Evolutionary conservation across 1,140 invertebrate species (phyloP).

Genomic region (Hirudo medicinalis): DNA sequence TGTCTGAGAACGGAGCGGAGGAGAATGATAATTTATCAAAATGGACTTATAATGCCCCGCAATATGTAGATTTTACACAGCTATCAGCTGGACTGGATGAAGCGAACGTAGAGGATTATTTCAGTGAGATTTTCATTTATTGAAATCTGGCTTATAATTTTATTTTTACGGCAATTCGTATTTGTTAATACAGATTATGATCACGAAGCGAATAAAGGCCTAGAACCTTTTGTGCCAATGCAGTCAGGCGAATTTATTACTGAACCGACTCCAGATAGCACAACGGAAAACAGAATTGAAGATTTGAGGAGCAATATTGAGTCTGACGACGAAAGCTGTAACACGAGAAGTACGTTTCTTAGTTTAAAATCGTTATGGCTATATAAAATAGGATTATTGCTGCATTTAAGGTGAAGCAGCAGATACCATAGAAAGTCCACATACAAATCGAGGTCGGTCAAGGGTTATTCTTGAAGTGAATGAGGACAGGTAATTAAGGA

Average conservation of each 20-base stretch:
- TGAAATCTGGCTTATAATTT: too few relatives aligned
- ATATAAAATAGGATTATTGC: too few relatives aligned
- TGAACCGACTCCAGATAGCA: too few relatives aligned
- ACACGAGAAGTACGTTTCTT: too few relatives aligned
- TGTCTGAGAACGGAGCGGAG: too few relatives aligned
- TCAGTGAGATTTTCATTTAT: not conserved
- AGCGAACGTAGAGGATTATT: conserved; percentile 7
- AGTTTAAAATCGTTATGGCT: too few relatives aligned
- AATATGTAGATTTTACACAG: conserved; percentile 5
- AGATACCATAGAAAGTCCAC: not conserved
- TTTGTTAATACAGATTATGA: not conserved
- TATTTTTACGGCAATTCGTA: too few relatives aligned
- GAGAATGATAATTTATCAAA: not conserved
- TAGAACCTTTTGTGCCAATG: too few relatives aligned
- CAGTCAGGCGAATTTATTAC: too few relatives aligned
- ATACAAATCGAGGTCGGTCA: not conserved
- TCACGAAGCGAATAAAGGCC: not conserved
- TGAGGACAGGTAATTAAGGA: not conserved
- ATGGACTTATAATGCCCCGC: not conserved
- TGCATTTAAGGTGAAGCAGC: not conserved
- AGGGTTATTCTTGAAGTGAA: not conserved
- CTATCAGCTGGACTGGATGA: not conserved
- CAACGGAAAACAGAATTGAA: too few relatives aligned
- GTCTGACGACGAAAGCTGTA: too few relatives aligned
- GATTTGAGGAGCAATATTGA: too few relatives aligned